A percentile compares a stretch with the other conserved stretches of the same genome.
Evolutionary conservation across 2,797 vertebrate species (phyloP).

Genomic region (Spondyliosoma cantharus): DNA sequence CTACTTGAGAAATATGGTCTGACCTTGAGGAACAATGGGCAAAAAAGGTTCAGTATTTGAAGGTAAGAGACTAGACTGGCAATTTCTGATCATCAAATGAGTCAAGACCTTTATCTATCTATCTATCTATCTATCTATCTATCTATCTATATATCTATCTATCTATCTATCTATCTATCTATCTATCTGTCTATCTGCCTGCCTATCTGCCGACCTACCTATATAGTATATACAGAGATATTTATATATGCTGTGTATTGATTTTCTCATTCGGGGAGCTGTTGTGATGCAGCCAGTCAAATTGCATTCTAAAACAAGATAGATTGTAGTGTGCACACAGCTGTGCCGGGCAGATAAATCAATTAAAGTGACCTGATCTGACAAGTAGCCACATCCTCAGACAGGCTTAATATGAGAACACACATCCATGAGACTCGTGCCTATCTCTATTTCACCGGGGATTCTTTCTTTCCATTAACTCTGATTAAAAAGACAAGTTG

Average conservation of each 20-base stretch:
- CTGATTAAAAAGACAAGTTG: slow-evolving; percentile 52
- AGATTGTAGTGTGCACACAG: slow-evolving; percentile 76
- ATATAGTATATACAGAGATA: slow-evolving; percentile 15
- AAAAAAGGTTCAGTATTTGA: slow-evolving; percentile 17
- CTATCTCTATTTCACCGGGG: slow-evolving; percentile 47
- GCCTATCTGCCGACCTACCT: not conserved
- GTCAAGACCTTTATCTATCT: not conserved
- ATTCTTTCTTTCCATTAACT: slow-evolving; percentile 39
- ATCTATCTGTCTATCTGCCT: slow-evolving; percentile 5
- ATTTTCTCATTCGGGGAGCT: slow-evolving; percentile 77
- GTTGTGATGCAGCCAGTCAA: slow-evolving; percentile 82
- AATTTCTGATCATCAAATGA: slow-evolving; percentile 5
- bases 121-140: not conserved
- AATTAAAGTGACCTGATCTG: slow-evolving; percentile 85
- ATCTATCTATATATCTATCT: not conserved
- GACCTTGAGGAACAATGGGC: slow-evolving; percentile 39
- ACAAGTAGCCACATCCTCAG: slow-evolving; percentile 76
- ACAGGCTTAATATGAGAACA: slow-evolving; percentile 73
- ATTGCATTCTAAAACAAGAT: slow-evolving; percentile 86
- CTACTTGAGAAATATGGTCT: slow-evolving; percentile 31
- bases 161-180: slow-evolving; percentile 6
- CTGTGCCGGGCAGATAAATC: slow-evolving; percentile 83
- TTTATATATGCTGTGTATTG: slow-evolving; percentile 68
- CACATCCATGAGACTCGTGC: slow-evolving; percentile 52
- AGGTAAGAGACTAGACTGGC: slow-evolving; percentile 41